phyloP scores from a whole-genome alignment of 1,140 invertebrate species.

The Drosophila arawakana region DNA sequence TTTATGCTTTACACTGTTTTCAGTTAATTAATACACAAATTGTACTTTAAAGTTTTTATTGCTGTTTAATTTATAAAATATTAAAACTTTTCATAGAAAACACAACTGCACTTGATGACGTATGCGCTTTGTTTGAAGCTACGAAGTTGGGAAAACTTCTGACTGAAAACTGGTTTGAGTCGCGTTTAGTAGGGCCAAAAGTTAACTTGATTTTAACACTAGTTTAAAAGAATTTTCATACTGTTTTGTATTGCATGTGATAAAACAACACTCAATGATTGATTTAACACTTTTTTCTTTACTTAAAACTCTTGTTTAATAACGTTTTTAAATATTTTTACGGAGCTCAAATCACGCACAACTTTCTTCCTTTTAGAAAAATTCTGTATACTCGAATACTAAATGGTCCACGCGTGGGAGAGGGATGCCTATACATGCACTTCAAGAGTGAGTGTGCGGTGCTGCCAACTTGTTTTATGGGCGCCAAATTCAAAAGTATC shows the following conservation, averaged over 20 bases:
- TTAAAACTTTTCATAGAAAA: neutral
- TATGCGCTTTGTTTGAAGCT: slow-evolving; percentile 25
- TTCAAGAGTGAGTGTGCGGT: neutral
- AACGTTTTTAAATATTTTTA: slow-evolving; percentile 1
- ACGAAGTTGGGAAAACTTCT: slow-evolving; percentile 25
- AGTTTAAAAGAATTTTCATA: neutral
- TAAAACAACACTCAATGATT: neutral
- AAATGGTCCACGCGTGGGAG: slow-evolving; percentile 3
- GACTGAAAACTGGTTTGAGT: slow-evolving; percentile 44
- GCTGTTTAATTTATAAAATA: neutral
- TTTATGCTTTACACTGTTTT: neutral
- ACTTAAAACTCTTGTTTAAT: neutral
- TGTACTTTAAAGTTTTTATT: slow-evolving; percentile 7
- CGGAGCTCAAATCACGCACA: slow-evolving; percentile 39
- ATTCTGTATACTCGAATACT: slow-evolving; percentile 68
- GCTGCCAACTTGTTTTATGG: slow-evolving; percentile 29
- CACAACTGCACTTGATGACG: slow-evolving; percentile 48
- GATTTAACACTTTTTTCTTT: slow-evolving; percentile 4
- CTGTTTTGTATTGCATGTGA: neutral
- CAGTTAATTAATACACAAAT: neutral
- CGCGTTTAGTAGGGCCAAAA: neutral
- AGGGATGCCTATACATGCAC: slow-evolving; percentile 16
- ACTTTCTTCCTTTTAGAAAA: slow-evolving; percentile 61
- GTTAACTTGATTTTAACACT: neutral
- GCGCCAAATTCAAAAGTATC: slow-evolving; percentile 20